Evolutionary conservation across 2,888 invertebrate species (phyloP).

Genomic region (Physocephala rufipes): DNA sequence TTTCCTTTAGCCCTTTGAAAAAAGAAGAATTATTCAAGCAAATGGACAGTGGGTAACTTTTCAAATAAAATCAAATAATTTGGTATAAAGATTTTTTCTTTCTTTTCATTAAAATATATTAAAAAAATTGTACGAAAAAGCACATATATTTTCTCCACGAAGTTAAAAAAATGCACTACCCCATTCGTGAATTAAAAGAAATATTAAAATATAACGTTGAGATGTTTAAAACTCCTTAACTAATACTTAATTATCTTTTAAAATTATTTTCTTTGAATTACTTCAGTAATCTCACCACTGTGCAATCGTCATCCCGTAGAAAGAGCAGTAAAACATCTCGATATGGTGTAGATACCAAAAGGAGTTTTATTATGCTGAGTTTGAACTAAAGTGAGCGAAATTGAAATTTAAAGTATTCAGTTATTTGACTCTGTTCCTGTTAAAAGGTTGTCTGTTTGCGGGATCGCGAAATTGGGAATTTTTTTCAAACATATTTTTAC

Average conservation of each 20-base stretch:
- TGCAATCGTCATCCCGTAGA: conserved; percentile 36
- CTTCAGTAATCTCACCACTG: conserved; percentile 7
- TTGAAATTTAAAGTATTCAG: conserved; percentile 46
- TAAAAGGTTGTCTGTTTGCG: conserved; percentile 58
- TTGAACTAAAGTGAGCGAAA: conserved; percentile 10
- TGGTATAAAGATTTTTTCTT: too few species aligned
- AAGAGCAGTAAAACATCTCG: conserved; percentile 35
- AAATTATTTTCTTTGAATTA: not conserved
- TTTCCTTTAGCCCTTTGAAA: too few species aligned
- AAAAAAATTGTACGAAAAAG: too few species aligned
- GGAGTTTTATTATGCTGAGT: conserved; percentile 27
- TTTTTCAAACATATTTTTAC: conserved; percentile 26
- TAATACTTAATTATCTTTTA: not conserved
- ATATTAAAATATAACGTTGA: too few species aligned
- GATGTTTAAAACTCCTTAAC: too few species aligned
- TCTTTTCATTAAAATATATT: too few species aligned
- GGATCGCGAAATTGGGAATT: conserved; percentile 7
- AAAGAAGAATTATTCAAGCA: too few species aligned
- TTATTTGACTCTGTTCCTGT: conserved; percentile 63
- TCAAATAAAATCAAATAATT: too few species aligned
- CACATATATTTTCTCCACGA: too few species aligned
- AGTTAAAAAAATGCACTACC: too few species aligned
- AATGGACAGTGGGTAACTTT: too few species aligned
- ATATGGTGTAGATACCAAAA: conserved; percentile 46
- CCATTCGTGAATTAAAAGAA: too few species aligned